Conservation (phyloP, 2,113 vertebrate genomes). For the Periophthalmus modestus region DNA sequence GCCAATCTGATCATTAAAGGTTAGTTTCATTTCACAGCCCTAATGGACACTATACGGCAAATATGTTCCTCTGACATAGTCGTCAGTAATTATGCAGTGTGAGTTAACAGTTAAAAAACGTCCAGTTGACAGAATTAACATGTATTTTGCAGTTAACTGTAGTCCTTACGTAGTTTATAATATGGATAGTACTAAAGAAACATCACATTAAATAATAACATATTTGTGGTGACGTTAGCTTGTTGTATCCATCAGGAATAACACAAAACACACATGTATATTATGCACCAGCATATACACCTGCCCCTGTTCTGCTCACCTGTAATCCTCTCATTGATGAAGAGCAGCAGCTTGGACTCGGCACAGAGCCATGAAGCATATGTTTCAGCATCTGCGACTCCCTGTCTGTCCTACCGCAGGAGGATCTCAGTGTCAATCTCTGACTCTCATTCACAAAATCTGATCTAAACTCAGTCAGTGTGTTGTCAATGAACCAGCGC, state of each 20-base stretch:
- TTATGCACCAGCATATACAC: neutral
- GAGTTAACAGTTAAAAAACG: too few species aligned
- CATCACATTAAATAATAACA: neutral
- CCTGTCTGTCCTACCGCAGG: slow-evolving; percentile 41
- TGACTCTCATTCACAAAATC: slow-evolving; percentile 77
- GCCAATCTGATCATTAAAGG: neutral
- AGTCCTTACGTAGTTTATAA: neutral
- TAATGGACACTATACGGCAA: too few species aligned
- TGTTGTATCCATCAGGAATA: too few species aligned
- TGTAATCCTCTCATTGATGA: slow-evolving; percentile 63
- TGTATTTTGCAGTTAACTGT: too few species aligned
- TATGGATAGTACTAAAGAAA: neutral
- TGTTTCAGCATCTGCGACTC: slow-evolving; percentile 67
- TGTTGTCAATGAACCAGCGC: slow-evolving; percentile 56
- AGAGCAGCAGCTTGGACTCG: slow-evolving; percentile 48
- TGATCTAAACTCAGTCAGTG: slow-evolving; percentile 53
- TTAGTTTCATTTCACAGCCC: too few species aligned
- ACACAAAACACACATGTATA: too few species aligned
- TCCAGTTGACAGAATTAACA: too few species aligned
- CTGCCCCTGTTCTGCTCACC: slow-evolving; percentile 25
- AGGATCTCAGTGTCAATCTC: slow-evolving; percentile 58
- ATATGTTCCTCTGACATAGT: too few species aligned
- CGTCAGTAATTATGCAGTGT: too few species aligned
- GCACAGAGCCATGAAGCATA: slow-evolving; percentile 60
- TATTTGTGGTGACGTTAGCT: too few species aligned